Percentiles rank a stretch among this genome's conserved stretches.
These are phyloP conservation scores for Coturnix japonica DNA, from an alignment of 2,113 vertebrate species.

Conservation along the genomic window DNA sequence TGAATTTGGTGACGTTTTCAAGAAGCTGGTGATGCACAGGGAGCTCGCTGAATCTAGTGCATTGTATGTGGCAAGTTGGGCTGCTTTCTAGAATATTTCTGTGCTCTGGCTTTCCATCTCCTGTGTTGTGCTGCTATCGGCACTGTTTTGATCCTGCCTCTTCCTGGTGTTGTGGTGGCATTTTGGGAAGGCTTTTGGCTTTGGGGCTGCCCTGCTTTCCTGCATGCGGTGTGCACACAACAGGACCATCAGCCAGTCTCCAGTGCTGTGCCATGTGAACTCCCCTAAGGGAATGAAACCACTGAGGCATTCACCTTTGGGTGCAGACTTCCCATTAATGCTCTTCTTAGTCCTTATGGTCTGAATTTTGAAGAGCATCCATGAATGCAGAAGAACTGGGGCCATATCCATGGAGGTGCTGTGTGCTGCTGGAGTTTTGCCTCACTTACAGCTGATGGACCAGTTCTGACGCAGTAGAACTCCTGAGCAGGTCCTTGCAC, in stretches of 20 bases:
- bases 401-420: not conserved
- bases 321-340: not conserved
- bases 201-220: not conserved
- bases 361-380: not conserved
- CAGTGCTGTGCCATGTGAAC: not conserved
- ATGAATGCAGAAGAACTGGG: not conserved
- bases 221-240: not conserved
- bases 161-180: not conserved
- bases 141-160: not conserved
- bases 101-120: not conserved
- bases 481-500: accelerated
- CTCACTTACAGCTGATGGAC: not conserved
- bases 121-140: not conserved
- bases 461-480: not conserved
- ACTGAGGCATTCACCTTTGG: not conserved
- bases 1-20: not conserved
- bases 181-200: not conserved
- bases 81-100: not conserved
- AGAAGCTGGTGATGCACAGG: not conserved
- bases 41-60: not conserved
- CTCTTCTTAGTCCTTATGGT: not conserved
- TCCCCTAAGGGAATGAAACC: not conserved
- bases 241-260: not conserved
- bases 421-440: not conserved
- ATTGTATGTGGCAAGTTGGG: not conserved